These are phyloP conservation scores for Triplophysa rosa DNA, from an alignment of 2,113 vertebrate genomes.

Conservation along the genomic window DNA sequence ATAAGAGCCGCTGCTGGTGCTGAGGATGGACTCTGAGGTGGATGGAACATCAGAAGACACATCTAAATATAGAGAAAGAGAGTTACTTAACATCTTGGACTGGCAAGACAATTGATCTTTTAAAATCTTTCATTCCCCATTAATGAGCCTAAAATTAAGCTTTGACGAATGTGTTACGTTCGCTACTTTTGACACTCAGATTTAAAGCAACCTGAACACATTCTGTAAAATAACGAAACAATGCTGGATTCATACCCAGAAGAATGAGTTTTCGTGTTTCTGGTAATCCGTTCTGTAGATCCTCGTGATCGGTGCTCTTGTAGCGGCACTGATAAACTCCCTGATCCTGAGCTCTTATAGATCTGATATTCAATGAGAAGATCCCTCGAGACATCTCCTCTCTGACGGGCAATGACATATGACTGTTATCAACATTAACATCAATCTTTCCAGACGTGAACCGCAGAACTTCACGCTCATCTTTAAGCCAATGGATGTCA, in stretches of 20 bases:
- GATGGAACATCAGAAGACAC: too few species aligned
- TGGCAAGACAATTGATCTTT: too few species aligned
- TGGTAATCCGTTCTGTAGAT: conserved; percentile 36
- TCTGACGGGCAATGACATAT: neutral
- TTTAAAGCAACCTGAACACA: too few species aligned
- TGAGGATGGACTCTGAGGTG: too few species aligned
- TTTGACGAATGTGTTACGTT: too few species aligned
- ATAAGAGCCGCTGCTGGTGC: too few species aligned
- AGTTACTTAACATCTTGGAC: too few species aligned
- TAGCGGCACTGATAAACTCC: conserved; percentile 56
- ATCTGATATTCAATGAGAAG: conserved; percentile 13
- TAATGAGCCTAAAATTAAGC: too few species aligned
- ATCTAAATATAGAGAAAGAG: too few species aligned
- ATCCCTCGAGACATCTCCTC: neutral
- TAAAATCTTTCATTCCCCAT: too few species aligned
- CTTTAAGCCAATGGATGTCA: conserved; percentile 40
- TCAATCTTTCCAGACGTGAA: conserved; percentile 1
- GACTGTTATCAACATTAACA: neutral
- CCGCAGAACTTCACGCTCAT: conserved; percentile 19
- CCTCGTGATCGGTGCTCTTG: conserved; percentile 16
- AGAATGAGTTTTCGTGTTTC: conserved; percentile 11
- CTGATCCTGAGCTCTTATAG: neutral
- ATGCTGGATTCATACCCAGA: neutral
- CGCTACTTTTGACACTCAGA: too few species aligned
- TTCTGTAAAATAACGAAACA: too few species aligned